phyloP scores from a whole-genome alignment of 2,888 invertebrate genomes.

The Spilosoma lubricipeda region DNA sequence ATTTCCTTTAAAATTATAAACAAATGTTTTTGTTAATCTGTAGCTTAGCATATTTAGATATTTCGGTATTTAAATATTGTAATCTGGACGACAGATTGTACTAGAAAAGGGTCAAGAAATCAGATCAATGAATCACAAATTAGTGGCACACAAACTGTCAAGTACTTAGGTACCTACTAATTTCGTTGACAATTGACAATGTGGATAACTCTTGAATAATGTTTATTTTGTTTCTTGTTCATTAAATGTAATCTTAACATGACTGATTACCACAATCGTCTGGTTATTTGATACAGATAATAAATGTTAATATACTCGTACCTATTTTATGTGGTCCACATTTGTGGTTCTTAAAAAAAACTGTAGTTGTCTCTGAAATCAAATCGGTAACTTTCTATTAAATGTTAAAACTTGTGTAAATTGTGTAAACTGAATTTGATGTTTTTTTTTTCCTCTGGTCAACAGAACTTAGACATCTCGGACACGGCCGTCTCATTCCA shows the following conservation, averaged over 20 bases:
- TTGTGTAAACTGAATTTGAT: too few species aligned
- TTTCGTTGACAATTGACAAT: background rate
- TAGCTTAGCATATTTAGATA: background rate
- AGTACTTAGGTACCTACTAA: background rate
- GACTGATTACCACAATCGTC: background rate
- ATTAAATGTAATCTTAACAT: background rate
- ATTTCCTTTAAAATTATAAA: constrained; percentile 38
- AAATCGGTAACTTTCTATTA: background rate
- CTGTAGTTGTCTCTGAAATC: background rate
- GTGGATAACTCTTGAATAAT: background rate
- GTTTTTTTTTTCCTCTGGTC: too few species aligned
- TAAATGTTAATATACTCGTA: background rate
- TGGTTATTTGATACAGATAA: background rate
- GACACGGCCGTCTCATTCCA: too few species aligned
- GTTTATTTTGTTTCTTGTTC: background rate
- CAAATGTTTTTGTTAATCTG: background rate
- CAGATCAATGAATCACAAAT: background rate
- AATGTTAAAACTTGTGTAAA: background rate
- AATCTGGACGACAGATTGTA: background rate
- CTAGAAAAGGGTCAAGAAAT: background rate
- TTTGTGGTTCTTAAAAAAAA: background rate
- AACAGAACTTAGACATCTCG: too few species aligned
- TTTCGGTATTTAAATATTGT: background rate
- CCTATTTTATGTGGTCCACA: too few species aligned
- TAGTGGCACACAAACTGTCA: background rate